Percentiles rank a stretch among this genome's conserved stretches.
These are phyloP conservation scores for Campylomormyrus numenius DNA, from an alignment of 2,113 vertebrate species.

Conservation along the genomic window DNA sequence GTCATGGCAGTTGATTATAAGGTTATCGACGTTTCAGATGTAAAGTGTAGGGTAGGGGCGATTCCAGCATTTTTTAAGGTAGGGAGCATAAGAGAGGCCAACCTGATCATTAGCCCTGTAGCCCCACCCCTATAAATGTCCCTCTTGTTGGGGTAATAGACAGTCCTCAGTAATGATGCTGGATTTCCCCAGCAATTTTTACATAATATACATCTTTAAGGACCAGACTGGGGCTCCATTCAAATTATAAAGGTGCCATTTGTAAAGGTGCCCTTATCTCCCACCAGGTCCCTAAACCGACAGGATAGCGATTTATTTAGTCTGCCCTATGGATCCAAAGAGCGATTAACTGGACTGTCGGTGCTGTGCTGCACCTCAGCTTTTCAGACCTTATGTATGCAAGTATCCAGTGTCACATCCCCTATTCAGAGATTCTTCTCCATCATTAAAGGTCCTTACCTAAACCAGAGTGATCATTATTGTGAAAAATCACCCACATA, in stretches of 20 bases:
- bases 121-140: not conserved
- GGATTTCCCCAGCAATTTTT: not conserved
- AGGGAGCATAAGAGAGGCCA: not conserved
- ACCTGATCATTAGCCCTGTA: not conserved
- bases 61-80: not conserved
- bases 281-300: not conserved
- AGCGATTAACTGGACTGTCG: not conserved
- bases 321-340: not conserved
- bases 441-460: not conserved
- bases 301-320: not conserved
- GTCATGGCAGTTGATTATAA: not conserved
- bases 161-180: not conserved
- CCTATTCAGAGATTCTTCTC: not conserved
- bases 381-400: not conserved
- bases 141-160: not conserved
- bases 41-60: not conserved
- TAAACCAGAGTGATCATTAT: not conserved
- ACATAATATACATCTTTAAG: not conserved
- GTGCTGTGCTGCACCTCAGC: not conserved
- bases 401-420: not conserved
- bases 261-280: not conserved
- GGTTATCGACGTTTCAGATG: not conserved
- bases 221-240: not conserved
- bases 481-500: not conserved
- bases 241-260: not conserved